These are phyloP conservation scores for Mallateleia sp. DNA, from an alignment of 2,888 invertebrate species.

Conservation along the genomic window DNA sequence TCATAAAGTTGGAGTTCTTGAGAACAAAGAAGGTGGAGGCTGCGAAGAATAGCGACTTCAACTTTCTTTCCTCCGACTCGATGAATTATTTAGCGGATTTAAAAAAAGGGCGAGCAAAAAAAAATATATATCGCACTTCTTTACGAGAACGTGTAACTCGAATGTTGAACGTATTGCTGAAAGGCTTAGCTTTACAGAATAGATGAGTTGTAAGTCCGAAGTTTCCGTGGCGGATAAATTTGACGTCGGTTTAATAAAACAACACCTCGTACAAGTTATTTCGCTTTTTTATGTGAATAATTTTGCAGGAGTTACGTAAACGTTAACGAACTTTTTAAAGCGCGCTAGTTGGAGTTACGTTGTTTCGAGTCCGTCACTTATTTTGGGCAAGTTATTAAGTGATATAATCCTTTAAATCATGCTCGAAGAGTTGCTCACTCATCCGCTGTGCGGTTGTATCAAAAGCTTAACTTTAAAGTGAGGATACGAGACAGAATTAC, in stretches of 20 bases:
- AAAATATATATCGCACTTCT: constrained; percentile 47
- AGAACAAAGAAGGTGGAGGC: constrained; percentile 68
- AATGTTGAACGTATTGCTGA: constrained; percentile 57
- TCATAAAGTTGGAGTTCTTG: constrained; percentile 80
- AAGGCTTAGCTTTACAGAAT: constrained; percentile 38
- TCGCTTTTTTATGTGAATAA: constrained; percentile 6
- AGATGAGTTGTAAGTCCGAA: constrained; percentile 38
- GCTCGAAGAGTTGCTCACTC: constrained; percentile 53
- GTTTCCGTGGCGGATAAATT: constrained; percentile 33
- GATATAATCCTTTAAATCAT: constrained; percentile 59
- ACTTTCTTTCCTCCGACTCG: constrained; percentile 68
- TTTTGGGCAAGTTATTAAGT: constrained; percentile 49
- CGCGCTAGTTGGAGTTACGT: not conserved
- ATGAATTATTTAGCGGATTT: constrained; percentile 75
- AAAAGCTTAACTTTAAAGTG: constrained; percentile 63
- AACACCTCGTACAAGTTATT: constrained; percentile 32
- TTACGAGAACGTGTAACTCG: constrained; percentile 50
- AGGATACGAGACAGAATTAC: constrained; percentile 45
- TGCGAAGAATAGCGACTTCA: constrained; percentile 67
- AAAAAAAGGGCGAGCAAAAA: constrained; percentile 39
- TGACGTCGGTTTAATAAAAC: constrained; percentile 42
- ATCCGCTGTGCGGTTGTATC: constrained; percentile 47
- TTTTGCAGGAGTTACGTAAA: constrained; percentile 15
- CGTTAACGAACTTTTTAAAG: constrained; percentile 44
- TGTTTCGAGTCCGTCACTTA: constrained; percentile 24